A percentile compares a stretch with the other conserved stretches of the same genome.
Evolutionary conservation across 1,140 invertebrate species (phyloP).

Genomic region (Anastrepha obliqua): DNA sequence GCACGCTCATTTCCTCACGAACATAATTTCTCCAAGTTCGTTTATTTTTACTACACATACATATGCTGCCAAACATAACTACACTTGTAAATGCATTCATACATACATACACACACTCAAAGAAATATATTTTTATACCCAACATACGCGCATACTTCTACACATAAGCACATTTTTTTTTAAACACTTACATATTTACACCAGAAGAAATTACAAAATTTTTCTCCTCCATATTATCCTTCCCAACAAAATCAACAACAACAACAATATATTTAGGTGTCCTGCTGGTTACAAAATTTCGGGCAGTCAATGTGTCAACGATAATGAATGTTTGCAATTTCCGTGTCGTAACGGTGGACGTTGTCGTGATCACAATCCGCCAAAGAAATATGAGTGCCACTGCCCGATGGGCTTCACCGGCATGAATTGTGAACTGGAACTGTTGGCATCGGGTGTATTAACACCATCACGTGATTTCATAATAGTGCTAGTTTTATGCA

Average conservation of each 20-base stretch:
- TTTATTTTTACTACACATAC: neutral
- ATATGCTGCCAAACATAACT: neutral
- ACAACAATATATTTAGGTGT: slow-evolving; percentile 78
- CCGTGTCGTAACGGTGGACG: slow-evolving; percentile 85
- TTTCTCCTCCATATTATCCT: slow-evolving; percentile 48
- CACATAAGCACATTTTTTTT: neutral
- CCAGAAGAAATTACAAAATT: slow-evolving; percentile 30
- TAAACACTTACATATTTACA: neutral
- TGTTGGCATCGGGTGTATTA: slow-evolving; percentile 84
- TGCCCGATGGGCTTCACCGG: slow-evolving; percentile 86
- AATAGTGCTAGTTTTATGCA: slow-evolving; percentile 86
- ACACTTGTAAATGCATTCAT: neutral
- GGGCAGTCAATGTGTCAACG: slow-evolving; percentile 81
- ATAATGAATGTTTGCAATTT: slow-evolving; percentile 82
- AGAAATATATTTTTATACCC: too few relatives aligned
- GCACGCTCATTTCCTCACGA: neutral
- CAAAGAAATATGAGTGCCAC: slow-evolving; percentile 83
- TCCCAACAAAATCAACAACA: slow-evolving; percentile 40
- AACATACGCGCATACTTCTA: neutral
- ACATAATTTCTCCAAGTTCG: neutral
- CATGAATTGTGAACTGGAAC: slow-evolving; percentile 85
- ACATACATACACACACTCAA: neutral
- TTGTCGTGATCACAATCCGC: slow-evolving; percentile 82
- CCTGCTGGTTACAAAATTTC: slow-evolving; percentile 80
- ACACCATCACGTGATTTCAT: slow-evolving; percentile 89